Base-by-base conservation (phyloP, 2,113 vertebrate species). In the Prionailurus bengalensis region DNA sequence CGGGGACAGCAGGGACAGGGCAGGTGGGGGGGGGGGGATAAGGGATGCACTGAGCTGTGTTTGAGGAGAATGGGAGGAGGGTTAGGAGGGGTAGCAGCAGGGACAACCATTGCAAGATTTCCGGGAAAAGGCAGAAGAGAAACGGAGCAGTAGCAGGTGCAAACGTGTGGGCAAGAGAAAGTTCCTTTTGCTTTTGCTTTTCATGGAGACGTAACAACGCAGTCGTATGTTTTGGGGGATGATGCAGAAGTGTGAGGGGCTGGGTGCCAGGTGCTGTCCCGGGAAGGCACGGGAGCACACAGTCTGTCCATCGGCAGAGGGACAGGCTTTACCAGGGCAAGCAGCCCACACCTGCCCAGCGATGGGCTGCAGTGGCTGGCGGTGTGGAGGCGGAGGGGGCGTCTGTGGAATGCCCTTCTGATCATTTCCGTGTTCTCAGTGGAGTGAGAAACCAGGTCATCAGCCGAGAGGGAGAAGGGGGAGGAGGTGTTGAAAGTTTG, bases 401-500 rank as follows among this genome's bases (percentile, higher is more conserved):
- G 15, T 42, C 82, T 55, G 23, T 16, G 16, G 11, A 25, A 14
- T 27, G n/a, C 33, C 83, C 79, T 36, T 84, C n/a, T 1, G 4
- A 53, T 29, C n/a, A 3, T 36, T 71, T 25, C 71, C 2, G 3
- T n/a, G 79, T 45, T 95, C 95, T 94, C 97, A 14, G 76, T 4
- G 33, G 88, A 66, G 53, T 58, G 13, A 85, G 63, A 63, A 86
- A 58, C 90, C 85, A 95, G 96, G 96, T 96, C 97, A 89, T 42
- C 7, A 36, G 29, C 92, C 16, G 48, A 65, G 71, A 82, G 88
- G 36, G 55, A 63, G 88, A 51, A 58, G 11, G n/a, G 65, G 39
- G 87, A 89, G 66, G 73, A 97, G 93, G 96, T 94, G 97, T 94
- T 96, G 97, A 96, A 95, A 94, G 96, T 97, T 96, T 92, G 96